phyloP scores from a whole-genome alignment of 2,113 vertebrate genomes.

The Caranx ignobilis region DNA sequence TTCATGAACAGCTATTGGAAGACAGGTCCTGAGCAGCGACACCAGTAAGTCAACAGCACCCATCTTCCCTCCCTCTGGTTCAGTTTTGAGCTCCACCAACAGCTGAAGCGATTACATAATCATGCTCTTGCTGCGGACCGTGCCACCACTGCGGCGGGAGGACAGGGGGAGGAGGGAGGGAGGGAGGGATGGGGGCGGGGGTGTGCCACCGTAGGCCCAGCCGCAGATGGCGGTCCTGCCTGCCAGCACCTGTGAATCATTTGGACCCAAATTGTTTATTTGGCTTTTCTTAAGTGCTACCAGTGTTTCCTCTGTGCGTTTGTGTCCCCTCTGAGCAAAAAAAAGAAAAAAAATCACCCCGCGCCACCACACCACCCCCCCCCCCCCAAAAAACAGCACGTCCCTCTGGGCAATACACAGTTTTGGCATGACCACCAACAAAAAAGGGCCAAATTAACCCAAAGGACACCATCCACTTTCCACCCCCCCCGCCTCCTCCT shows the following conservation, averaged over 20 bases:
- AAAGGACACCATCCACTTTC: conserved; percentile 64
- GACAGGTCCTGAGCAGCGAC: conserved; percentile 25
- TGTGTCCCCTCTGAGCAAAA: conserved; percentile 67
- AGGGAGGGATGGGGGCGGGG: conserved; percentile 14
- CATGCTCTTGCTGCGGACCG: conserved; percentile 63
- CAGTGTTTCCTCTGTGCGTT: conserved; percentile 84
- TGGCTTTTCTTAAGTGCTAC: conserved; percentile 85
- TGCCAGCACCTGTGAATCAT: conserved; percentile 88
- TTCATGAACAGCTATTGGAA: conserved; percentile 37
- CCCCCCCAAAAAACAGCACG: conserved; percentile 49
- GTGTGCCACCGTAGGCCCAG: conserved; percentile 66
- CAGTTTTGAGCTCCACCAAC: conserved; percentile 72
- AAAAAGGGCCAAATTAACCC: conserved; percentile 73
- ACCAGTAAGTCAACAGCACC: conserved; percentile 36
- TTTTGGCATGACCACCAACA: conserved; percentile 74
- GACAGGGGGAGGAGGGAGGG: too few relatives aligned
- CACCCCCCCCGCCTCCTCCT: conserved; percentile 29
- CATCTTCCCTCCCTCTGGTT: conserved; percentile 46
- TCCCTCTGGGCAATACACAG: conserved; percentile 64
- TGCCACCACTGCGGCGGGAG: conserved; percentile 63
- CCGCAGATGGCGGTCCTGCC: conserved; percentile 79
- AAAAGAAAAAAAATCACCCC: conserved; percentile 60
- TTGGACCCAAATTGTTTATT: conserved; percentile 86
- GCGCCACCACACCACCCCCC: not conserved
- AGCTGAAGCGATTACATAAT: conserved; percentile 86